phyloP scores from a whole-genome alignment of 1,140 invertebrate genomes.

The Solen grandis region DNA sequence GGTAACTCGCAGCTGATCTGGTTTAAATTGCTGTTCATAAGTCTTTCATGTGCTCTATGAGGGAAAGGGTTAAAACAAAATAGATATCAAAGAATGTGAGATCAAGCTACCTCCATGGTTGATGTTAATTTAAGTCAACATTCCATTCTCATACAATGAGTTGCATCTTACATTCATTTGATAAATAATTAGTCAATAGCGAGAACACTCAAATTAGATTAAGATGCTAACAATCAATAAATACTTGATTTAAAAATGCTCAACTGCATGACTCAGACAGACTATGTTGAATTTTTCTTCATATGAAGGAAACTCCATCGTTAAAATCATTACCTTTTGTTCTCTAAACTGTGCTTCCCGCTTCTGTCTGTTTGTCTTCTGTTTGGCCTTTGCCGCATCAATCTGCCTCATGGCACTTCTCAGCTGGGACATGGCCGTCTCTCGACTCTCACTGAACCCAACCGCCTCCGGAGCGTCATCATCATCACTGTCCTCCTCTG shows the following conservation, averaged over 20 bases:
- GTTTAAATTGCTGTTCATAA: no score
- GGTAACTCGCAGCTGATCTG: no score
- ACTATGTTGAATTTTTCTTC: background rate
- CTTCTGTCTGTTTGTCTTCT: constrained; percentile 8
- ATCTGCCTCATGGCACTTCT: constrained; percentile 43
- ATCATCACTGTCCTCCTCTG: constrained; percentile 17
- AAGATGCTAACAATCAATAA: background rate
- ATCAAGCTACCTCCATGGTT: no score
- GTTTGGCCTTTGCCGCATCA: constrained; percentile 21
- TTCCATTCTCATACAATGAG: background rate
- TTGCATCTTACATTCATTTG: background rate
- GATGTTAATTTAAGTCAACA: no score
- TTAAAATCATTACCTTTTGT: constrained; percentile 11
- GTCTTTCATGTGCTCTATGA: no score
- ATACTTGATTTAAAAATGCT: background rate
- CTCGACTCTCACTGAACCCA: constrained; percentile 41
- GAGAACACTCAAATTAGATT: background rate
- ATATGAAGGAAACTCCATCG: background rate
- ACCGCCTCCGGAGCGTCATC: constrained; percentile 45
- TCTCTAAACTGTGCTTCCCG: constrained; percentile 15
- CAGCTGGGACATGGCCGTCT: constrained; percentile 30
- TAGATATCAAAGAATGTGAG: no score
- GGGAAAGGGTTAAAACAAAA: no score
- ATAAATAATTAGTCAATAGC: background rate
- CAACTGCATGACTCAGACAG: background rate